Evolutionary conservation across 1,140 invertebrate genomes (phyloP).

Genomic region (Halyomorpha halys): DNA sequence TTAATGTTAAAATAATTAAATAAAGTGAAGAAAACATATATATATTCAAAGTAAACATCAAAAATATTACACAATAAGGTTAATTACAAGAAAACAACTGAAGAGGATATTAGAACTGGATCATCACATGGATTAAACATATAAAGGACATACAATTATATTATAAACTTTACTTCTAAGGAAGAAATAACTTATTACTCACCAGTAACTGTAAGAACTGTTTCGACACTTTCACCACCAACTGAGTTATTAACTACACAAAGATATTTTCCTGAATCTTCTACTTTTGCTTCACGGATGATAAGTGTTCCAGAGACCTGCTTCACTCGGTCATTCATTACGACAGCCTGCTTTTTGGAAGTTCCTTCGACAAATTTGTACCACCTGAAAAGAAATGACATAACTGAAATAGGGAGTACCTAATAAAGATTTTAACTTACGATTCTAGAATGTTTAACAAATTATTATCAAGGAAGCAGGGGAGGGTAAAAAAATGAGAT

Average conservation of each 20-base stretch:
- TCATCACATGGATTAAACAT: too few relatives aligned
- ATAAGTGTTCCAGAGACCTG: slow-evolving; percentile 90
- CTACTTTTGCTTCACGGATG: slow-evolving; percentile 78
- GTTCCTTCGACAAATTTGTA: slow-evolving; percentile 85
- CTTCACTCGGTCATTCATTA: slow-evolving; percentile 74
- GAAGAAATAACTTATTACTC: slow-evolving; percentile 27
- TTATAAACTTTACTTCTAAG: too few relatives aligned
- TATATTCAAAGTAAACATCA: too few relatives aligned
- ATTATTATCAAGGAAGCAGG: too few relatives aligned
- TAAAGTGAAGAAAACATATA: too few relatives aligned
- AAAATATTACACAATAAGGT: too few relatives aligned
- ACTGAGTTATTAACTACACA: slow-evolving; percentile 91
- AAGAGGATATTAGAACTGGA: too few relatives aligned
- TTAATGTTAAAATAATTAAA: too few relatives aligned
- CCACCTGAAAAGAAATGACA: slow-evolving; percentile 60
- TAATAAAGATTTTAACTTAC: neutral
- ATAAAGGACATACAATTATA: too few relatives aligned
- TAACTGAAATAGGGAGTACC: neutral
- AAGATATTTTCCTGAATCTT: slow-evolving; percentile 86
- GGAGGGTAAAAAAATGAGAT: neutral
- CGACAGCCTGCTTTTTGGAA: slow-evolving; percentile 68
- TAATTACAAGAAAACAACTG: too few relatives aligned
- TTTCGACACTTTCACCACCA: slow-evolving; percentile 83
- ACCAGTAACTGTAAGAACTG: slow-evolving; percentile 80
- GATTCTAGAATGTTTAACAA: neutral